Percentiles rank a stretch among this genome's conserved stretches.
phyloP scores from a whole-genome alignment of 2,113 vertebrate genomes.

The Siniperca chuatsi region DNA sequence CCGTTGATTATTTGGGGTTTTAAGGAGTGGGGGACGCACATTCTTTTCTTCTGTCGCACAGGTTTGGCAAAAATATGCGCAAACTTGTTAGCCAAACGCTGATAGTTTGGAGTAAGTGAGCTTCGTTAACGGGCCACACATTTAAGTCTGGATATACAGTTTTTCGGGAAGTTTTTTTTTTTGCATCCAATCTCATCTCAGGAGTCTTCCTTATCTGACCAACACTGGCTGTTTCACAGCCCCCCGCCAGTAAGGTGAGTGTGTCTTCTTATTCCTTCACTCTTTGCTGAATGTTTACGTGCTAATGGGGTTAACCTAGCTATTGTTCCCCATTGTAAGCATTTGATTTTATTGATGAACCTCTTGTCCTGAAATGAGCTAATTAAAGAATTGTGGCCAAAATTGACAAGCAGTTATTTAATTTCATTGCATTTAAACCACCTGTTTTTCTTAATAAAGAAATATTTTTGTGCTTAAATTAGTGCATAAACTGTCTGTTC shows the following conservation, averaged over 20 bases:
- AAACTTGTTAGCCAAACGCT: conserved; percentile 41
- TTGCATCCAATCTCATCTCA: conserved; percentile 40
- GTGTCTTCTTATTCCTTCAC: neutral
- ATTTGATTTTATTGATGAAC: neutral
- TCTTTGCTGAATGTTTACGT: conserved; percentile 27
- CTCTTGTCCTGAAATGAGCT: neutral
- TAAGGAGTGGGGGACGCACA: neutral
- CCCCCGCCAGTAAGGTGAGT: conserved; percentile 73
- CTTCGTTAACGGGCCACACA: neutral
- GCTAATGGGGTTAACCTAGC: neutral
- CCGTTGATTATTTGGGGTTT: conserved; percentile 3
- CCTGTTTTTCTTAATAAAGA: neutral
- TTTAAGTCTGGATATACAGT: conserved; percentile 33
- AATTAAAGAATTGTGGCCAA: neutral
- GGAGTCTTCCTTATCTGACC: conserved; percentile 47
- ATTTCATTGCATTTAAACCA: neutral
- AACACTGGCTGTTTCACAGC: conserved; percentile 55
- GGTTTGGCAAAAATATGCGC: conserved; percentile 64
- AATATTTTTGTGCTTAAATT: too few relatives aligned
- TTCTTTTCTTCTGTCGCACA: conserved; percentile 27
- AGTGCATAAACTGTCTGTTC: neutral
- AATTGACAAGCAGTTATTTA: neutral
- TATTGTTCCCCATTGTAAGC: neutral
- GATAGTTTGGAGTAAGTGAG: conserved; percentile 8
- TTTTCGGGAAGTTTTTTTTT: conserved; percentile 42